Conservation (phyloP, 2,113 vertebrate genomes). For the Catharus minimus region DNA sequence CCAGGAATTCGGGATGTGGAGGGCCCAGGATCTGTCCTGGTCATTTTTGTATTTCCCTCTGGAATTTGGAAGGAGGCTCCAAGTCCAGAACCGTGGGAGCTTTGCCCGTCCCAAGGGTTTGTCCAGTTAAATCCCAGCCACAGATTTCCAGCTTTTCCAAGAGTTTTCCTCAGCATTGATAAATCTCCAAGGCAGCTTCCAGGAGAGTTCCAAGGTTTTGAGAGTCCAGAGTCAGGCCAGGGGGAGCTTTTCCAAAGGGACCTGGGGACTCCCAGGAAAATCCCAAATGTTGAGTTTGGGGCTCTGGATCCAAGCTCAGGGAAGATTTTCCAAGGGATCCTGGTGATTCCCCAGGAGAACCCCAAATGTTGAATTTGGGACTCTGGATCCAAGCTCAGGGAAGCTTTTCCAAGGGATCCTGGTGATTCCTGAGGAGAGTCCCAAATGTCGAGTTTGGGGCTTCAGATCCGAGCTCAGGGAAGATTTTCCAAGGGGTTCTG, state of each 20-base stretch:
- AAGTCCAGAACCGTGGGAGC: neutral
- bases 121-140: accelerated
- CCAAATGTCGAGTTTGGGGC: no score
- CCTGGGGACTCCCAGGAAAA: no score
- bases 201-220: neutral
- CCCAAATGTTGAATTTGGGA: neutral
- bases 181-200: neutral
- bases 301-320: neutral
- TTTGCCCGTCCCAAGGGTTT: neutral
- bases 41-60: neutral
- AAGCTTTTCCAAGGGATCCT: no score
- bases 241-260: neutral
- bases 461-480: accelerated
- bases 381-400: no score
- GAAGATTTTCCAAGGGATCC: no score
- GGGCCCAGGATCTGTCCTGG: neutral
- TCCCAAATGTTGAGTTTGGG: neutral
- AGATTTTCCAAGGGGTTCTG: neutral
- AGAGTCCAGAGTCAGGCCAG: accelerated
- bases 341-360: neutral
- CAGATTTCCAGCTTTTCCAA: neutral
- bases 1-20: neutral
- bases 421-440: no score
- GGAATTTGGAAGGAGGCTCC: neutral
- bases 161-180: neutral